Evolutionary conservation across 2,797 vertebrate species (phyloP).

Genomic region (Lacerta viridis): DNA sequence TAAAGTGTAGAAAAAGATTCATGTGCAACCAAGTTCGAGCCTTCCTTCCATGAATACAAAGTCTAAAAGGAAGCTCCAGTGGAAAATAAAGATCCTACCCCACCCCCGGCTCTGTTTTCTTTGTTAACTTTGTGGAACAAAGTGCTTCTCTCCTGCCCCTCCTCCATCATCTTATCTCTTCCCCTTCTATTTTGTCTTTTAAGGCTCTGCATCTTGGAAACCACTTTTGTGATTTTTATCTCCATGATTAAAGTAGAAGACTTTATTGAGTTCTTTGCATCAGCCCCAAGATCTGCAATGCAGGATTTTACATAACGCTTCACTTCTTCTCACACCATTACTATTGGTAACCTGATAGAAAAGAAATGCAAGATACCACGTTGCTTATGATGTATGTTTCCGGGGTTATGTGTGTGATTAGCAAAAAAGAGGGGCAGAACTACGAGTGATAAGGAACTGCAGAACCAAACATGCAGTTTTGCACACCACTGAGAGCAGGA

Average conservation of each 20-base stretch:
- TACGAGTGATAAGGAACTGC: conserved; percentile 23
- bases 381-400: conserved; percentile 65
- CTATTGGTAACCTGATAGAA: conserved; percentile 82
- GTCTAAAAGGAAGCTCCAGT: conserved; percentile 42
- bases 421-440: conserved; percentile 36
- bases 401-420: conserved; percentile 62
- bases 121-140: conserved; percentile 52
- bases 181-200: conserved; percentile 67
- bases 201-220: conserved; percentile 73
- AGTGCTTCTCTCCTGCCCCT: conserved; percentile 36
- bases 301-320: conserved; percentile 85
- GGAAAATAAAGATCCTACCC: conserved; percentile 9
- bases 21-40: conserved; percentile 41
- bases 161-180: conserved; percentile 21
- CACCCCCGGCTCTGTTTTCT: conserved; percentile 30
- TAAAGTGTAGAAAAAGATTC: conserved; percentile 60
- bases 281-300: conserved; percentile 82
- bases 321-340: conserved; percentile 78
- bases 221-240: conserved; percentile 81
- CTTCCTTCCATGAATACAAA: conserved; percentile 58
- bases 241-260: conserved; percentile 83
- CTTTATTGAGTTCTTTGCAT: conserved; percentile 84
- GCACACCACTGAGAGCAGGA: conserved; percentile 29
- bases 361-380: conserved; percentile 81
- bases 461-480: conserved; percentile 51